Conservation (phyloP, 1,140 invertebrate genomes). For the Monomorium pharaonis region DNA sequence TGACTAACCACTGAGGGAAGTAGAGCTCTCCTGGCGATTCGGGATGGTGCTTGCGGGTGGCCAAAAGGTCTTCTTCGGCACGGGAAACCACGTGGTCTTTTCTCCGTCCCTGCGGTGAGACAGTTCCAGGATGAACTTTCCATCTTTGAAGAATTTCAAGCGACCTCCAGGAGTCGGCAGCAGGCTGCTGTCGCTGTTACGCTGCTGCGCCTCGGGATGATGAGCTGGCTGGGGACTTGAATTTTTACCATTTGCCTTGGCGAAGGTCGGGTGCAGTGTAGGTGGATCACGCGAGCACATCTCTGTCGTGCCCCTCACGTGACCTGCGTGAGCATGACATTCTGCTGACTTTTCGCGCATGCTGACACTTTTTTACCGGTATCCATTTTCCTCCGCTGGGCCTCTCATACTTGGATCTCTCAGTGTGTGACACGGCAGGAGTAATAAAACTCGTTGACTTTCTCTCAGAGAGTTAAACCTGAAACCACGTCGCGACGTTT, state of each 20-base stretch:
- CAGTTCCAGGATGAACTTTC: conserved; percentile 94
- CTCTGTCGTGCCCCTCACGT: conserved; percentile 84
- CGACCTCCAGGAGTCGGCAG: conserved; percentile 85
- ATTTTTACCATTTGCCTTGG: conserved; percentile 84
- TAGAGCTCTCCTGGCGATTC: conserved; percentile 87
- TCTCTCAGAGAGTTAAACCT: conserved; percentile 14
- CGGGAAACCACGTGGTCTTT: conserved; percentile 93
- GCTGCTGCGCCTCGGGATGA: conserved; percentile 74
- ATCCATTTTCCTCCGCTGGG: conserved; percentile 83
- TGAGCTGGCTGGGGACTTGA: conserved; percentile 79
- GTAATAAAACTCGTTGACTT: background rate
- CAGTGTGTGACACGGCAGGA: background rate
- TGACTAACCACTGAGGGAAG: conserved; percentile 87
- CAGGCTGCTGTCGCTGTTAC: conserved; percentile 73
- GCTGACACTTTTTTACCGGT: conserved; percentile 80
- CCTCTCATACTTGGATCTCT: conserved; percentile 77
- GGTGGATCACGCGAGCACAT: conserved; percentile 85
- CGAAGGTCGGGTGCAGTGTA: conserved; percentile 81
- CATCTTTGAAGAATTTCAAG: conserved; percentile 90
- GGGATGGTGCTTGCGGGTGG: conserved; percentile 89
- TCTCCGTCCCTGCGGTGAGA: conserved; percentile 93
- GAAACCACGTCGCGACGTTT: background rate
- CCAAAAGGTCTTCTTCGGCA: conserved; percentile 94
- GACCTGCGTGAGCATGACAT: conserved; percentile 84
- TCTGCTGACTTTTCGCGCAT: conserved; percentile 85